Evolutionary conservation across 2,888 invertebrate species (phyloP).

Genomic region (Spodoptera picta): DNA sequence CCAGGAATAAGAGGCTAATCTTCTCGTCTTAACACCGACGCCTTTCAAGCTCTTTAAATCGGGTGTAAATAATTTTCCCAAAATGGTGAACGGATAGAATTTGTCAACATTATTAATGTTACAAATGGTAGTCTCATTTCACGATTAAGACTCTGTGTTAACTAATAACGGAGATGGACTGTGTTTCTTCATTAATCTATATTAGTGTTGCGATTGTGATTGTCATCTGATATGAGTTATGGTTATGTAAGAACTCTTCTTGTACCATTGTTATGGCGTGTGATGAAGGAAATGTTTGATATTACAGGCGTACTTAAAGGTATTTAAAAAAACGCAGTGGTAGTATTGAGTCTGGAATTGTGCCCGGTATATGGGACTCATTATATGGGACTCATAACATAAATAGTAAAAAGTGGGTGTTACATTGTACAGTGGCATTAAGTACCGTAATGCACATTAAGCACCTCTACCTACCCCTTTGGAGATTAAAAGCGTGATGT

Average conservation of each 20-base stretch:
- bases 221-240: constrained; percentile 50
- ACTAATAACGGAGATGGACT: constrained; percentile 43
- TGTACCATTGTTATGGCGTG: neutral
- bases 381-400: no score
- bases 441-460: no score
- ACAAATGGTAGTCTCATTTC: constrained; percentile 40
- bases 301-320: neutral
- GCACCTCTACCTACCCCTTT: no score
- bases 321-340: no score
- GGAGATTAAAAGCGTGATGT: no score
- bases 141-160: constrained; percentile 22
- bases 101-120: constrained; percentile 48
- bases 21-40: constrained; percentile 27
- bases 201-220: constrained; percentile 51
- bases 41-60: constrained; percentile 27
- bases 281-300: neutral
- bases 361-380: no score
- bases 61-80: constrained; percentile 41
- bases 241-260: constrained; percentile 15
- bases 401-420: no score
- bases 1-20: constrained; percentile 39
- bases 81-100: constrained; percentile 44
- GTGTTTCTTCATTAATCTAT: constrained; percentile 46
- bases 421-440: no score
- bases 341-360: no score